Evolutionary conservation across 1,140 invertebrate genomes (phyloP), one percentile per base, ranked within the genome.

Genomic region (Drosophila navojoa): DNA sequence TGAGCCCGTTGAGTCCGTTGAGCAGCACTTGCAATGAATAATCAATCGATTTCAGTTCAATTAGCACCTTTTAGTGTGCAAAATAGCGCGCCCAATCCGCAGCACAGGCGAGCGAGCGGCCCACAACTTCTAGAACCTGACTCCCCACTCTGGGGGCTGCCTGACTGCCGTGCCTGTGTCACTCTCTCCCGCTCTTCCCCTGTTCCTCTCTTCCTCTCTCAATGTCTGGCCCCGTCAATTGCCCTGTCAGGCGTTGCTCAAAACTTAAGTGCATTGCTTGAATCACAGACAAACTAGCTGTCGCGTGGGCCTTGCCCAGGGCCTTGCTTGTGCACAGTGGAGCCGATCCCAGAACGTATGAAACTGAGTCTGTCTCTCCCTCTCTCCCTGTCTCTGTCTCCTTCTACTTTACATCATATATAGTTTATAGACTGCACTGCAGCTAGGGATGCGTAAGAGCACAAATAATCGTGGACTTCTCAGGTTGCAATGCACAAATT

Each of bases 41-140:
- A 89, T 89, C 84, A 89, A 89, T 89, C 77, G 84, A 77, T 89
- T 89, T 89, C 77, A 77, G 79, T 84, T 89, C 84, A 89, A 89
- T 89, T 89, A 89, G 84, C 84, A 89, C 84, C 84, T 89, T 75
- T 84, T 84, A 89, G 84, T 89, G 84, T 89, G 85, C 77, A 89
- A 89, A 89, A 89, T 89, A 89, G 80, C 84, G 84, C 84, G 59
- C 81, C 70, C 60, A 53, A 69, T 72, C 59, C 52, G 53, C 35
- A 3, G 27, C 19, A 22, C 19, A 22, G 19, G 19, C 19, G 19
- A 22, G 19, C 27, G 4, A 29, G 11, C 61, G 42, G 62, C 63
- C 62, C 54, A 69, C 74, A 49, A 49, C 47, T 25, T 49, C 47
- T 67, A 62, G 47, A 57, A 57, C 54, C 54, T 15, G 54, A 63